Evolutionary conservation across 2,888 invertebrate genomes (phyloP), one percentile per base, ranked within the genome.

Genomic region (Strigamia maritima): DNA sequence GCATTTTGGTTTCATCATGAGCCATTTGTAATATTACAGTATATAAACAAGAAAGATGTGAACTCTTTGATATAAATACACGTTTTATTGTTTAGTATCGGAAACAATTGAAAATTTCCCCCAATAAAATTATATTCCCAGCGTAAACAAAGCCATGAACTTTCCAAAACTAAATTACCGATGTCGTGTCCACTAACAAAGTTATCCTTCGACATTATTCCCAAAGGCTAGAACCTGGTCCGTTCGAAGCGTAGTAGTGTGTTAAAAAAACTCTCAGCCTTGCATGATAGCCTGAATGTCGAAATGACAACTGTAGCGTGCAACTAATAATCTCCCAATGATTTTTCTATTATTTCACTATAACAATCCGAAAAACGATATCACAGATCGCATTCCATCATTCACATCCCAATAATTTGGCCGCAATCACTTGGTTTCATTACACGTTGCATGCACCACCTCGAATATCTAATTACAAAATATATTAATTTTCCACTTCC

Each of bases 291-390:
- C 54, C 54, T 19, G 22, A 54, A 54, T 22, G 6, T 1, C 19
- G 54, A 54, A 54, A 54, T 54, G 54, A 54, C 54, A 54, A 54
- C 54, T 54, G 54, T 54, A 54, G 54, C 54, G 22, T 54, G 54
- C 54, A 19, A 6, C 54, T 54, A 54, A 54, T 54, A 54, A 19
- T 54, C 19, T n/a, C 19, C 54, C 54, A 54, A 54, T 54, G 19
- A 54, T n/a, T 19, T 54, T n/a, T n/a, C 54, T 54, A 54, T 54
- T 54, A 54, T 22, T 54, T 19, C 54, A 54, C 54, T n/a, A n/a
- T n/a, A n/a, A 54, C 54, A 1, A 54, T 19, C 8, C 16, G 3
- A n/a, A 54, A 54, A 54, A 1, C 19, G 54, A 1, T 54, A 19
- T 22, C 54, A 2, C 19, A 54, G 54, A 22, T 19, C 54, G 16